phyloP scores from a whole-genome alignment of 2,113 vertebrate species.

The Gnathonemus longibarbis region DNA sequence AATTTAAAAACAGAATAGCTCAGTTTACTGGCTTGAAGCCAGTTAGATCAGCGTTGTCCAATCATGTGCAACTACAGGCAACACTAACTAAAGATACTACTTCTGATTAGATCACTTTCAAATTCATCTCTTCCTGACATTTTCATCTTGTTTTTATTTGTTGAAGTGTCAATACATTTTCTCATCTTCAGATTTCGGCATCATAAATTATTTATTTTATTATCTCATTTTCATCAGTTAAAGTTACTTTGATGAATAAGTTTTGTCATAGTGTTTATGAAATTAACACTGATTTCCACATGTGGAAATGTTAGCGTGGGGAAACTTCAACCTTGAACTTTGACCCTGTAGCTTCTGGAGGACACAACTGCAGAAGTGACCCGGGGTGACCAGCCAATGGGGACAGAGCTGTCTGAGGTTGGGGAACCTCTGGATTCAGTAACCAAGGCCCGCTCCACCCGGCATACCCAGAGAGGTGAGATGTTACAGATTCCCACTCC shows the following conservation, averaged over 20 bases:
- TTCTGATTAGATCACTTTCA: background rate
- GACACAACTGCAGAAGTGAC: conserved; percentile 32
- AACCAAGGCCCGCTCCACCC: conserved; percentile 25
- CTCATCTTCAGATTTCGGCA: too few species aligned
- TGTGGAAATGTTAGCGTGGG: background rate
- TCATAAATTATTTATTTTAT: too few species aligned
- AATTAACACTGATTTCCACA: background rate
- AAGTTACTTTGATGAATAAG: too few species aligned
- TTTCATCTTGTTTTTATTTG: background rate
- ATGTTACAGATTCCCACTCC: background rate
- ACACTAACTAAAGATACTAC: background rate
- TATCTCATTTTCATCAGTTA: too few species aligned
- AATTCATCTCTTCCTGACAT: background rate
- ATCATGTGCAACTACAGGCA: background rate
- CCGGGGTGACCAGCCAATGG: conserved; percentile 25
- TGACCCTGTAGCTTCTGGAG: conserved; percentile 44
- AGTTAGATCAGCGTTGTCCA: background rate
- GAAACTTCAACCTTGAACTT: background rate
- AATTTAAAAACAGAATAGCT: background rate
- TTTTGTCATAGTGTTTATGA: background rate
- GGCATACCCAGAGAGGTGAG: conserved; percentile 44
- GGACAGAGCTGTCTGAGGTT: conserved; percentile 28
- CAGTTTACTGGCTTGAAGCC: background rate
- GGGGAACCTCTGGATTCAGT: conserved; percentile 9
- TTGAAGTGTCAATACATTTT: background rate